phyloP scores from a whole-genome alignment of 1,140 invertebrate genomes.

The Camponotus pennsylvanicus region DNA sequence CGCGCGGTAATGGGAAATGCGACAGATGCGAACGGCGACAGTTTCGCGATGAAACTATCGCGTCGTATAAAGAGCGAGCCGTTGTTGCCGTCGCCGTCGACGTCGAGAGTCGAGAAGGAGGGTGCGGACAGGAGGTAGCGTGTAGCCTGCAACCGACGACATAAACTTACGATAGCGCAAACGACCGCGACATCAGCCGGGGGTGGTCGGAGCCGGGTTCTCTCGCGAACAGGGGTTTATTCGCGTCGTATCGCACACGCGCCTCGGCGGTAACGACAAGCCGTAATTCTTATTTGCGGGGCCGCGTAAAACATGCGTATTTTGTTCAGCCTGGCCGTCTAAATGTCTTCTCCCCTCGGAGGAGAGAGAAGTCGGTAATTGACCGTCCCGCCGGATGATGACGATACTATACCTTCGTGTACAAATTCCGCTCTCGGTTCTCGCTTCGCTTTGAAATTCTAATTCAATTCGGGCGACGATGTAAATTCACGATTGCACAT shows the following conservation, averaged over 20 bases:
- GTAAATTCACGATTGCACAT: slow-evolving; percentile 27
- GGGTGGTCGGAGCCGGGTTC: slow-evolving; percentile 59
- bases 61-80: slow-evolving; percentile 69
- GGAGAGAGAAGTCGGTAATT: neutral
- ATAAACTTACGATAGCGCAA: slow-evolving; percentile 80
- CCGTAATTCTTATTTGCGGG: slow-evolving; percentile 75
- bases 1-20: slow-evolving; percentile 78
- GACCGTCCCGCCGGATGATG: neutral
- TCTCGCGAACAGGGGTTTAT: slow-evolving; percentile 18
- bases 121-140: slow-evolving; percentile 35
- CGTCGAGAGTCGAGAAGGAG: neutral
- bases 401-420: slow-evolving; percentile 19
- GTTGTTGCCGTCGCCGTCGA: neutral
- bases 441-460: slow-evolving; percentile 56
- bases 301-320: slow-evolving; percentile 6
- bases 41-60: slow-evolving; percentile 81
- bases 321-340: neutral
- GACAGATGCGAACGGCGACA: slow-evolving; percentile 81
- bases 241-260: slow-evolving; percentile 11
- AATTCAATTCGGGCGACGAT: slow-evolving; percentile 63
- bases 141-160: slow-evolving; percentile 73
- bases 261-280: slow-evolving; percentile 61
- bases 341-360: neutral
- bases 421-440: neutral
- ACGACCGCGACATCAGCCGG: slow-evolving; percentile 70